Base-by-base conservation (phyloP, 2,888 invertebrate genomes). In the Dasysyrphus tricinctus region DNA sequence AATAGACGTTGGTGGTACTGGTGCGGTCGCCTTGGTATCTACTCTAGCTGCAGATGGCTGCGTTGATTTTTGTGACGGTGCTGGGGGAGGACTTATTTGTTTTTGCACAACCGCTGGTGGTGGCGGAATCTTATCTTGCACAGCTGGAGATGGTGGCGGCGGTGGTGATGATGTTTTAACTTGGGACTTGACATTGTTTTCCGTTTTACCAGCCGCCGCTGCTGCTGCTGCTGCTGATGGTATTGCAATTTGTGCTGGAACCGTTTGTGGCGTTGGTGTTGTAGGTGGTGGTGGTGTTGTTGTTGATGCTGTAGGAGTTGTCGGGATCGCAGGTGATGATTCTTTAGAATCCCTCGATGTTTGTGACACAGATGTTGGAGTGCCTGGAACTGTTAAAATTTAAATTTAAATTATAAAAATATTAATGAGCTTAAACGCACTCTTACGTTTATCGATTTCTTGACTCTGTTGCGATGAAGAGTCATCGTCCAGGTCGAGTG, bases 401-500 rank as follows among this genome's bases (percentile, higher is more conserved):
- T 14, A 61, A 59, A 19, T 70, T 67, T 11, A 72, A 77, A n/a
- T 65, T 34, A 74, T 69, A 44, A 74, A 69, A 37, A 24, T 51
- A 34, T 34, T 14, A 49, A 6, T 1, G 14, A 12, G 2, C 0
- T 0, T 34, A 49, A 19, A 67, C 47, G 49, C 3, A 47, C 51
- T 88, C 91, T 90, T 90, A 92, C 92, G 90, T 94, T 97, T 97
- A 93, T 97, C 97, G 93, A 95, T 95, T 93, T 97, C 97, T 94
- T 95, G 96, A 94, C 96, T 96, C 93, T 96, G 95, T 92, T 96
- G 95, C 88, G 97, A 96, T 91, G 96, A 95, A 91, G 96, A 95
- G 94, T 97, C 97, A 96, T 97, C 97, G 96, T 97, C 97, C 95
- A 96, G 94, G 94, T 97, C 97, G 95, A 97, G 96, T 91, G 96